These are phyloP conservation scores for Phasianus colchicus DNA, from an alignment of 2,113 vertebrate genomes.

Conservation along the genomic window DNA sequence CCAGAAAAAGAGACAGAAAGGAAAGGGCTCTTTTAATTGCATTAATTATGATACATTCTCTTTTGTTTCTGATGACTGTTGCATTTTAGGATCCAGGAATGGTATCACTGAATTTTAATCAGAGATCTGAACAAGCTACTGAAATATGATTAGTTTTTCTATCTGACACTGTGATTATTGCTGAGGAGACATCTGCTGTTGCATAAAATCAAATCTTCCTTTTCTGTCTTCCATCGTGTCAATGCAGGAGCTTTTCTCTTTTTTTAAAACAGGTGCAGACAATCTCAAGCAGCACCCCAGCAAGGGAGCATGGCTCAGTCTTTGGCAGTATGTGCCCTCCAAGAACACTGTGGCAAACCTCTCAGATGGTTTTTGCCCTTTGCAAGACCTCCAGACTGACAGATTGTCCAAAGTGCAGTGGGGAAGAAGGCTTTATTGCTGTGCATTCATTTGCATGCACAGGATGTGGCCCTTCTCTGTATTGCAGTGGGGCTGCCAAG, in stretches of 20 bases:
- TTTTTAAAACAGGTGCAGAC: neutral
- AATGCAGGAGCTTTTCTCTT: neutral
- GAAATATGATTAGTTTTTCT: constrained; percentile 76
- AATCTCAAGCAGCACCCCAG: neutral
- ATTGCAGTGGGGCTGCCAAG: neutral
- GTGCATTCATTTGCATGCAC: neutral
- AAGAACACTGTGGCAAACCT: neutral
- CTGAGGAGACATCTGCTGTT: constrained; percentile 74
- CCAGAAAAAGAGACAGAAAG: neutral
- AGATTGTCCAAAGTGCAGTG: neutral
- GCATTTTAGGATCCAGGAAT: constrained; percentile 66
- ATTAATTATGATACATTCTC: constrained; percentile 66
- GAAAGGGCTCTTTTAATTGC: constrained; percentile 44
- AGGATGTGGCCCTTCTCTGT: neutral
- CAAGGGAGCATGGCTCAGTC: neutral
- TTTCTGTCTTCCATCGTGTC: constrained; percentile 45
- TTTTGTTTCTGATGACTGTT: constrained; percentile 69
- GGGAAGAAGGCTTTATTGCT: neutral
- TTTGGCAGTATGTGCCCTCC: neutral
- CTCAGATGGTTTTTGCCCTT: neutral
- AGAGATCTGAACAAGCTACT: constrained; percentile 68
- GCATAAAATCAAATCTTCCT: constrained; percentile 70
- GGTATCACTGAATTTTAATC: constrained; percentile 72
- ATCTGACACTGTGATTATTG: constrained; percentile 73
- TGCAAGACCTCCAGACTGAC: neutral